Evolutionary conservation across 2,797 vertebrate species (phyloP).

Genomic region (Gobio occitaniae): DNA sequence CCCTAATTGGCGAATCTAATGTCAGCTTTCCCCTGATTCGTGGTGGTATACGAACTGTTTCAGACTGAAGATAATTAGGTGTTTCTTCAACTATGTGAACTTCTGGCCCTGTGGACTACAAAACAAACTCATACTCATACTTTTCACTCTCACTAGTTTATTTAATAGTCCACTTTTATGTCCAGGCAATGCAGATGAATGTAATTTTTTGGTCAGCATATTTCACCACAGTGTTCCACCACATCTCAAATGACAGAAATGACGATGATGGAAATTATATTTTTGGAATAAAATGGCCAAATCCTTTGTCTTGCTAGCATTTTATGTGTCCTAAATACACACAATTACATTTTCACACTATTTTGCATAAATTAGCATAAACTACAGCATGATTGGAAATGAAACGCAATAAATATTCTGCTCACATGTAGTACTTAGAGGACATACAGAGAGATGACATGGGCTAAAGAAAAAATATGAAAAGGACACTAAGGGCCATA

Average conservation of each 20-base stretch:
- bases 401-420: neutral
- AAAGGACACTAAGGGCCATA: too few species aligned
- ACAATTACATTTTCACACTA: neutral
- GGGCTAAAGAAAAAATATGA: too few species aligned
- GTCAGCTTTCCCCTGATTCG: neutral
- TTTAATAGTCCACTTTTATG: neutral
- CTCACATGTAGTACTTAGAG: too few species aligned
- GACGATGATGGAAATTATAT: neutral
- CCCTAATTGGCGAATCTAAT: constrained; percentile 18
- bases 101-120: neutral
- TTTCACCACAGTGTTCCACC: neutral
- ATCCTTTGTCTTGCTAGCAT: neutral
- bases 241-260: neutral
- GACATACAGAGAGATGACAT: too few species aligned
- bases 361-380: neutral
- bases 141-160: neutral
- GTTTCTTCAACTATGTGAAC: neutral
- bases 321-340: neutral
- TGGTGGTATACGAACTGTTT: neutral
- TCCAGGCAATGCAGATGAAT: neutral
- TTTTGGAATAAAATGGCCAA: neutral
- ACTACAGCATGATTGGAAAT: neutral
- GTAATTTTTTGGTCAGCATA: neutral
- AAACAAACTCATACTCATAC: neutral
- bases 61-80: constrained; percentile 14